Conservation (phyloP, 2,888 invertebrate genomes). For the Ennomos fuscantarius region DNA sequence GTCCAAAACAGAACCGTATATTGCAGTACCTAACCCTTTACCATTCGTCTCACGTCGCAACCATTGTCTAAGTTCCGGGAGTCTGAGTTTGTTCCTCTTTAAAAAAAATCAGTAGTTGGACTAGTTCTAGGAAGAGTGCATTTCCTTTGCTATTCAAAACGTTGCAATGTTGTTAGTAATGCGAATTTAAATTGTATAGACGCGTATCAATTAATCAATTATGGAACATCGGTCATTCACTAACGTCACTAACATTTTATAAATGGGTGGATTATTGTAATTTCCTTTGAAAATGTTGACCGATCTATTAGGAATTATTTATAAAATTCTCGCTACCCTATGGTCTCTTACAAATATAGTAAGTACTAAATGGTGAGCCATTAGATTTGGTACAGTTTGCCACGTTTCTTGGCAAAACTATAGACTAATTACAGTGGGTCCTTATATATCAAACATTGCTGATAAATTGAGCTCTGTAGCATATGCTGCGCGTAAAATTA, state of each 20-base stretch:
- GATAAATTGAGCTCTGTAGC: too few relatives aligned
- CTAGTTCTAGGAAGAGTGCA: slow-evolving; percentile 49
- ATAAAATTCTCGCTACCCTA: neutral
- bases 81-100: slow-evolving; percentile 48
- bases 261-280: slow-evolving; percentile 9
- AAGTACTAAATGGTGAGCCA: too few relatives aligned
- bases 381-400: too few relatives aligned
- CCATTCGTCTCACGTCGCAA: slow-evolving; percentile 43
- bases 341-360: too few relatives aligned
- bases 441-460: too few relatives aligned
- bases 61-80: slow-evolving; percentile 54
- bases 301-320: neutral
- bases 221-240: slow-evolving; percentile 2
- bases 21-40: slow-evolving; percentile 3
- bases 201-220: slow-evolving; percentile 3
- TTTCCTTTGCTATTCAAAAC: slow-evolving; percentile 41
- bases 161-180: slow-evolving; percentile 10
- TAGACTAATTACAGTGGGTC: too few relatives aligned
- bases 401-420: too few relatives aligned
- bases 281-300: neutral
- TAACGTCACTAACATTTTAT: slow-evolving; percentile 7
- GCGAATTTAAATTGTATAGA: slow-evolving; percentile 9
- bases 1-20: slow-evolving; percentile 16
- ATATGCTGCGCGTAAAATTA: too few relatives aligned
- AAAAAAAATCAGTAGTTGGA: slow-evolving; percentile 24